phyloP scores from a whole-genome alignment of 2,888 invertebrate genomes.

The Hydrotaea cyrtoneurina region DNA sequence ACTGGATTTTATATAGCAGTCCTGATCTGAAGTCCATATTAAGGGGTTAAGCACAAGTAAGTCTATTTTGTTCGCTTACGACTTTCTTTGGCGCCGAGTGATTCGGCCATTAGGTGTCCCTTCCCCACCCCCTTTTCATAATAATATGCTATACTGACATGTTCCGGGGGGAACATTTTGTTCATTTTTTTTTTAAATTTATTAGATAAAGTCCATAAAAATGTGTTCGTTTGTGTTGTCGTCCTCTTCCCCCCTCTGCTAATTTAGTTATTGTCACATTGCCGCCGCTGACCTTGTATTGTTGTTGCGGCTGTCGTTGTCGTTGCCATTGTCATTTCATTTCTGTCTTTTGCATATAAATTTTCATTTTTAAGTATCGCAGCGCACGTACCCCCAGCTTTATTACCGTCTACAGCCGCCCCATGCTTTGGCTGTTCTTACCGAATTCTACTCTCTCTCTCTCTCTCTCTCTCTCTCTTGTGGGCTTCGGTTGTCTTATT shows the following conservation, averaged over 20 bases:
- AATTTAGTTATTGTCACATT: not conserved
- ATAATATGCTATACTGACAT: not conserved
- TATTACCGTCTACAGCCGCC: too few species aligned
- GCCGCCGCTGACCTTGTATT: not conserved
- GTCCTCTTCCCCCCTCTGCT: not conserved
- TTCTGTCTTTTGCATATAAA: not conserved
- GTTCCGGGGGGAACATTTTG: not conserved
- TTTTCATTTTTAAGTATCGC: not conserved
- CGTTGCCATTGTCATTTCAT: not conserved
- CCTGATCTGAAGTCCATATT: too few species aligned
- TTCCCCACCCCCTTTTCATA: not conserved
- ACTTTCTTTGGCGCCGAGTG: too few species aligned
- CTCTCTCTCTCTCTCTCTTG: not conserved
- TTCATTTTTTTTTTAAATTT: not conserved
- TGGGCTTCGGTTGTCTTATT: not conserved
- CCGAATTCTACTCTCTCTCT: too few species aligned
- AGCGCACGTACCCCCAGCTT: too few species aligned
- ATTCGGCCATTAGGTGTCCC: too few species aligned
- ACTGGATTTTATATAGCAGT: too few species aligned
- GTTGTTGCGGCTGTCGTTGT: not conserved
- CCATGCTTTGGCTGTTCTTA: too few species aligned
- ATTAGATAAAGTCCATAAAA: not conserved
- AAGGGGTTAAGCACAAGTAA: too few species aligned
- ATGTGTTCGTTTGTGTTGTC: not conserved
- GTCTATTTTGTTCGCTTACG: too few species aligned